These are phyloP conservation scores for Erebia palarica DNA, from an alignment of 2,888 invertebrate species.

Conservation along the genomic window DNA sequence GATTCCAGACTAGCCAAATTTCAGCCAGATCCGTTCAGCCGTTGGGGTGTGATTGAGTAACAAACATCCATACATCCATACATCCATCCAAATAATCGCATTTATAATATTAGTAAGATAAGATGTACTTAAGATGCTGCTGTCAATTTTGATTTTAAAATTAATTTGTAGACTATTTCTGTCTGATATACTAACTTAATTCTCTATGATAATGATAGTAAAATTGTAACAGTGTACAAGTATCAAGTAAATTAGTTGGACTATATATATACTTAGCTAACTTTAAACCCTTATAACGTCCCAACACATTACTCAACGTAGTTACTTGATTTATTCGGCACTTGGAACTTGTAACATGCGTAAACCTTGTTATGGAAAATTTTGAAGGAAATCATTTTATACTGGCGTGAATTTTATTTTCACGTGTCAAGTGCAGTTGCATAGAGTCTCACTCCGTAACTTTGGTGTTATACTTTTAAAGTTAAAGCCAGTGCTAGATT, in stretches of 20 bases:
- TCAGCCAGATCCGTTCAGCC: no score
- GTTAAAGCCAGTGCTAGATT: conserved; percentile 24
- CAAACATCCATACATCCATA: no score
- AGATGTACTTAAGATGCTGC: no score
- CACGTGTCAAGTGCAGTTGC: conserved; percentile 34
- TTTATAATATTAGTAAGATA: no score
- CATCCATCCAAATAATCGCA: no score
- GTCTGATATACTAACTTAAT: no score
- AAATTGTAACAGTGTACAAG: neutral
- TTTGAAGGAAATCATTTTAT: conserved; percentile 13
- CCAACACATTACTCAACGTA: conserved; percentile 7
- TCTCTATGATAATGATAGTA: neutral
- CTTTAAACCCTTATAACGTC: conserved; percentile 11
- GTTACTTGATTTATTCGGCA: conserved; percentile 19
- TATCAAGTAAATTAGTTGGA: neutral
- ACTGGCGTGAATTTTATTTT: conserved; percentile 29
- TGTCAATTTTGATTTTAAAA: no score
- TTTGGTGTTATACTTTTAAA: conserved; percentile 26
- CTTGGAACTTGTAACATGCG: conserved; percentile 16
- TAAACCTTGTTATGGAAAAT: conserved; percentile 24
- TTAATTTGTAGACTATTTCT: no score
- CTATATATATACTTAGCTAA: conserved; percentile 9
- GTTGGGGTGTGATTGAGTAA: no score
- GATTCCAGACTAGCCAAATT: no score
- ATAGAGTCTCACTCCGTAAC: conserved; percentile 23